phyloP scores from a whole-genome alignment of 2,113 vertebrate genomes.

The Catharus bicknelli region DNA sequence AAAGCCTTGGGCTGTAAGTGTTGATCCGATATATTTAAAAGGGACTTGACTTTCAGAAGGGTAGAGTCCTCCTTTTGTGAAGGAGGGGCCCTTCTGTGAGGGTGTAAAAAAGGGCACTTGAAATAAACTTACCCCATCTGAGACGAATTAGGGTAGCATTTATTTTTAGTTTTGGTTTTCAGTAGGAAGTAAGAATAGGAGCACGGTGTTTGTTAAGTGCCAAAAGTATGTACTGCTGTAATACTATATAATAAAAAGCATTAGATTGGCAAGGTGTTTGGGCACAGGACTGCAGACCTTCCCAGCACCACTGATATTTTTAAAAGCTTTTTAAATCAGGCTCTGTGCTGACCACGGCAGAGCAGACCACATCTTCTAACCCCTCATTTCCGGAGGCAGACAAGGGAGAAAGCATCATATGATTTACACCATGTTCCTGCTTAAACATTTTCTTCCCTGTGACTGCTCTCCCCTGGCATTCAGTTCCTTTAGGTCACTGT shows the following conservation, averaged over 20 bases:
- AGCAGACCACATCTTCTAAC: neutral
- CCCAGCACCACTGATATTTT: neutral
- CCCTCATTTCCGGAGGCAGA: neutral
- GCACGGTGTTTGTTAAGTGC: neutral
- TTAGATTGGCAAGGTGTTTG: neutral
- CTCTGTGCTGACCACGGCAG: neutral
- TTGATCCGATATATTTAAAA: constrained; percentile 17
- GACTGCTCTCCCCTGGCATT: neutral
- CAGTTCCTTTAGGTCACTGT: neutral
- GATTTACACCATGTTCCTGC: neutral
- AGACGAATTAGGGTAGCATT: neutral
- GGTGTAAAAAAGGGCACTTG: neutral
- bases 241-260: neutral
- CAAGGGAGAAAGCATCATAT: neutral
- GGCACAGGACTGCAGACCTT: neutral
- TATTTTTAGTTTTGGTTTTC: neutral
- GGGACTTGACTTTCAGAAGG: neutral
- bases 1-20: neutral
- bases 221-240: neutral
- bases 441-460: neutral
- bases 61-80: neutral
- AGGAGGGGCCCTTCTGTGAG: neutral
- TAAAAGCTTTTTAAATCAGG: neutral
- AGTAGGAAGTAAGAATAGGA: neutral
- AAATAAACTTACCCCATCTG: neutral